Conservation (phyloP, 1,140 invertebrate genomes). For the Platyscapa corneri region DNA sequence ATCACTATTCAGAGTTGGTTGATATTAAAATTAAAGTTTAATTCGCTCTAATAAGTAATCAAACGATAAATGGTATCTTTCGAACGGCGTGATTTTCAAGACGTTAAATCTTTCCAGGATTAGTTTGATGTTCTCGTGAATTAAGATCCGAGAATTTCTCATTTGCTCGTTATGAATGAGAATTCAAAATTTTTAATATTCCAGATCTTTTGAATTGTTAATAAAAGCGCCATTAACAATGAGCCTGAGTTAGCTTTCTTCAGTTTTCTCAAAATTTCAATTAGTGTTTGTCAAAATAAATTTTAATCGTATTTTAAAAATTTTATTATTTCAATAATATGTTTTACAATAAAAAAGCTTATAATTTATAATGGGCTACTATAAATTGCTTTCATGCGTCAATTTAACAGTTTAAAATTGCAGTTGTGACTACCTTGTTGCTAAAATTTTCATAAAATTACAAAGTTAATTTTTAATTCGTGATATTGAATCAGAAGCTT, state of each 20-base stretch:
- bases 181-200: neutral
- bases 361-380: too few species aligned
- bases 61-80: neutral
- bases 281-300: too few species aligned
- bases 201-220: too few species aligned
- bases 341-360: too few species aligned
- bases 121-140: neutral
- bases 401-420: neutral
- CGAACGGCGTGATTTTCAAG: neutral
- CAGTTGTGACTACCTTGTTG: neutral
- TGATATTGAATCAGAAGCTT: neutral
- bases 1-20: neutral
- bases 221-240: too few species aligned
- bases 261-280: too few species aligned
- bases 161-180: neutral
- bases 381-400: neutral
- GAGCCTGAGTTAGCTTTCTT: too few species aligned
- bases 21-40: neutral
- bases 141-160: neutral
- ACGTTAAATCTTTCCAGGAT: neutral
- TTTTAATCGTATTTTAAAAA: too few species aligned
- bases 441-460: neutral
- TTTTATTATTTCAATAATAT: too few species aligned
- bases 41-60: neutral
- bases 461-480: slow-evolving; percentile 3